phyloP scores from a whole-genome alignment of 2,797 vertebrate species.

The Aselliscus stoliczkanus region DNA sequence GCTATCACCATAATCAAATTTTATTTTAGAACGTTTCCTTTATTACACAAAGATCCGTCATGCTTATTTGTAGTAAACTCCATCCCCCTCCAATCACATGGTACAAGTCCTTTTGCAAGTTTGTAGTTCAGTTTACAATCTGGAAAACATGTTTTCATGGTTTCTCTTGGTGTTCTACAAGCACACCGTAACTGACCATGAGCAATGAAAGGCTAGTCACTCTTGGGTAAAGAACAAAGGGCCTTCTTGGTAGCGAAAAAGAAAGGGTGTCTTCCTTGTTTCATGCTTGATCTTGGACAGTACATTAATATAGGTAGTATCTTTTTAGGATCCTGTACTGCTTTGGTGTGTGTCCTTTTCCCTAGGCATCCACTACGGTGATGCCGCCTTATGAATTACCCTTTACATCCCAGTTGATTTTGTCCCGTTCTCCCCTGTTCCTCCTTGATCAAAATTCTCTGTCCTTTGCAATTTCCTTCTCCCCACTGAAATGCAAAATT shows the following conservation, averaged over 20 bases:
- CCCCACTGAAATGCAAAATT: too few species aligned
- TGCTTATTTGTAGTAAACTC: neutral
- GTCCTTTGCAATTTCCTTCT: neutral
- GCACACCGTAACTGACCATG: neutral
- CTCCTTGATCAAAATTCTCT: neutral
- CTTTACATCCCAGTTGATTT: neutral
- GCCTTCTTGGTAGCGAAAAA: neutral
- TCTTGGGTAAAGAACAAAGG: neutral
- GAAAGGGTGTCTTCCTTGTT: neutral
- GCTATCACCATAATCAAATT: neutral
- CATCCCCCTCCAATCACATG: fast-evolving
- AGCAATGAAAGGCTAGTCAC: neutral
- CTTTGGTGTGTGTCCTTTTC: neutral
- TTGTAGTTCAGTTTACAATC: neutral
- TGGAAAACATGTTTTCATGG: neutral
- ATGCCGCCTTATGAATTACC: neutral
- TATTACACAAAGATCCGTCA: neutral
- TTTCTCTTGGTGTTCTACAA: neutral
- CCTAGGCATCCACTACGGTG: too few species aligned
- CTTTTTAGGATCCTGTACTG: neutral
- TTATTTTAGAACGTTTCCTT: neutral
- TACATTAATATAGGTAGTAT: neutral
- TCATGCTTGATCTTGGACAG: neutral
- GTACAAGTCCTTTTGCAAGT: neutral
- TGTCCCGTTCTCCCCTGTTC: neutral